Evolutionary conservation across 2,888 invertebrate species (phyloP).

Genomic region (Metalampra italica): DNA sequence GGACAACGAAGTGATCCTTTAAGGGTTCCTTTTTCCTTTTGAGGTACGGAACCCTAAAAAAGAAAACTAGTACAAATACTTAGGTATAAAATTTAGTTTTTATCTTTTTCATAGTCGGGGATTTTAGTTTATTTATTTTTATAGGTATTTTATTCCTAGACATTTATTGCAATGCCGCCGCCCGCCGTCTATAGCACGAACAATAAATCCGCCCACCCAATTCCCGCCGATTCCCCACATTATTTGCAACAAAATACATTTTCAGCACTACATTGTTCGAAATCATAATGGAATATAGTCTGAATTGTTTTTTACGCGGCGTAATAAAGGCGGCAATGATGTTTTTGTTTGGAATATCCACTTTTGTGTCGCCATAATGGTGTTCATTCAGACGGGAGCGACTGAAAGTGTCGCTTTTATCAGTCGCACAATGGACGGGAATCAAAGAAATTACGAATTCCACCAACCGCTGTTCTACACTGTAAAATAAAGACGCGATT

Average conservation of each 20-base stretch:
- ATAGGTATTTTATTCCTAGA: too few relatives aligned
- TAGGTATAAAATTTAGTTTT: too few relatives aligned
- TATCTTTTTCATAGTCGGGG: too few relatives aligned
- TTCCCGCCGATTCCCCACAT: slow-evolving; percentile 30
- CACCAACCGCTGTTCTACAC: slow-evolving; percentile 63
- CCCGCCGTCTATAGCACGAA: slow-evolving; percentile 5
- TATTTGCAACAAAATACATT: slow-evolving; percentile 48
- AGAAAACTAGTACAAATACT: too few relatives aligned
- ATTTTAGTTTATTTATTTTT: too few relatives aligned
- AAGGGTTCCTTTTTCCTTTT: too few relatives aligned
- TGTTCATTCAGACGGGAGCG: slow-evolving; percentile 69
- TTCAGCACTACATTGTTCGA: slow-evolving; percentile 52
- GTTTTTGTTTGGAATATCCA: slow-evolving; percentile 71
- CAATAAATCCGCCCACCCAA: slow-evolving; percentile 25
- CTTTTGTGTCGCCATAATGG: slow-evolving; percentile 73
- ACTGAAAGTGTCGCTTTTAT: slow-evolving; percentile 75
- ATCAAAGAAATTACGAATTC: slow-evolving; percentile 75
- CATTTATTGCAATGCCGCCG: too few relatives aligned
- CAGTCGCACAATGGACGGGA: slow-evolving; percentile 66
- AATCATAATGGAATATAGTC: slow-evolving; percentile 58
- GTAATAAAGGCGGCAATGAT: slow-evolving; percentile 58
- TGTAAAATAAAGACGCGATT: slow-evolving; percentile 48
- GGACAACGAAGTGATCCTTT: too few relatives aligned
- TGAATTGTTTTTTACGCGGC: slow-evolving; percentile 59
- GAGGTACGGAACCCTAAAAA: too few relatives aligned